Evolutionary conservation across 1,140 invertebrate genomes (phyloP), one percentile per base, ranked within the genome.

Genomic region (Lordiphosa mommai): DNA sequence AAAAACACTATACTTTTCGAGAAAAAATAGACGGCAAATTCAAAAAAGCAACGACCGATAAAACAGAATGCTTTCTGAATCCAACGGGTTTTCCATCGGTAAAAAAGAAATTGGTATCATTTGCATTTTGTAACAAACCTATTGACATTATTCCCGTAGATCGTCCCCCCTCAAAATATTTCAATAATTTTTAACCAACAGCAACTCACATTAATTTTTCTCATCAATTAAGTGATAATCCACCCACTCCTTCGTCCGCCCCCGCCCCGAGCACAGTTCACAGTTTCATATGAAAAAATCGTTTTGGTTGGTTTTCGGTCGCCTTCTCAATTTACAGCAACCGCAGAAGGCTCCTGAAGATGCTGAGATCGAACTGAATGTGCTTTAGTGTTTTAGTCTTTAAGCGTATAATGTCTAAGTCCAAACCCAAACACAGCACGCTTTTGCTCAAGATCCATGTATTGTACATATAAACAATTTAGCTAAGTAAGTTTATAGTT

Each of bases 311-410:
- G 91, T 91, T 92, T 91, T 91, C 92, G 91, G 92, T 93, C 92
- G 92, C 93, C 93, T 94, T 93, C 93, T 93, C 92, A 90, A 90
- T 58, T 91, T 93, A 93, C 93, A 93, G 93, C 93, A 93, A 91
- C 92, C 92, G 93, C 92, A 92, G 93, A 93, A 93, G 93, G 92
- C 90, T 92, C 63, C 52, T 89, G 88, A 86, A 86, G 88, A 76
- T 88, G 23, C 50, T 32, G 49, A 44, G 55, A 51, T 71, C 49
- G 41, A 27, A 38, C 52, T 46, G 38, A 57, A 27, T 27, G 23
- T 27, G 23, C 23, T 27, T 27, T 27, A 27, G 23, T 27, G 23
- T 27, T 27, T 27, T 27, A 27, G 23, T 41, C 23, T 32, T 48
- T 16, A 36, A 52, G 20, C 17, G 59, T 58, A 51, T 53, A 44